Evolutionary conservation across 2,888 invertebrate species (phyloP).

Genomic region (Drosophila prostipennis): DNA sequence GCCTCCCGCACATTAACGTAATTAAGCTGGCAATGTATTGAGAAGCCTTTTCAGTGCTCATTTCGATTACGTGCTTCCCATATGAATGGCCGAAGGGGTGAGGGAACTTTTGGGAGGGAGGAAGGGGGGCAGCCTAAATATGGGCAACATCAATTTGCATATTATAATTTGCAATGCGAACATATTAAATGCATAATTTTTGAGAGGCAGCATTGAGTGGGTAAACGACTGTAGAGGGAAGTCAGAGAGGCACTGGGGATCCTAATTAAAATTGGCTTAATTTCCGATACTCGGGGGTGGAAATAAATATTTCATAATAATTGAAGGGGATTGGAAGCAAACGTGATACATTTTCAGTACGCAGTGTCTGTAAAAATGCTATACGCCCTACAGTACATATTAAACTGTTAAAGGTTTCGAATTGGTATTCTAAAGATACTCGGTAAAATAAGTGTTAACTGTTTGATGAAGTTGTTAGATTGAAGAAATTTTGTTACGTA

Average conservation of each 20-base stretch:
- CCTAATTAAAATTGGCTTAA: constrained; percentile 69
- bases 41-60: constrained; percentile 38
- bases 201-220: constrained; percentile 35
- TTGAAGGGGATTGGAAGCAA: constrained; percentile 15
- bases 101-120: not conserved
- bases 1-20: constrained; percentile 49
- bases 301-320: constrained; percentile 43
- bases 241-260: not conserved
- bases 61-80: constrained; percentile 60
- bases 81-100: constrained; percentile 15
- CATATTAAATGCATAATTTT: constrained; percentile 61
- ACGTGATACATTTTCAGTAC: constrained; percentile 7
- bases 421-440: too few relatives aligned
- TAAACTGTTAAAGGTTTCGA: not conserved
- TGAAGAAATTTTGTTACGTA: too few relatives aligned
- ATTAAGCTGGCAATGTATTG: constrained; percentile 62
- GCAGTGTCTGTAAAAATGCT: not conserved
- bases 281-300: constrained; percentile 51
- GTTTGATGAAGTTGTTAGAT: too few relatives aligned
- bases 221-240: not conserved
- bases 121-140: constrained; percentile 41
- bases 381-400: not conserved
- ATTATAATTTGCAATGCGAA: constrained; percentile 62
- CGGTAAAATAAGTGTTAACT: too few relatives aligned
- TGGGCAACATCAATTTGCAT: constrained; percentile 64